A percentile compares a stretch with the other conserved stretches of the same genome.
Evolutionary conservation across 2,113 vertebrate species (phyloP).

Genomic region (Columbina picui): DNA sequence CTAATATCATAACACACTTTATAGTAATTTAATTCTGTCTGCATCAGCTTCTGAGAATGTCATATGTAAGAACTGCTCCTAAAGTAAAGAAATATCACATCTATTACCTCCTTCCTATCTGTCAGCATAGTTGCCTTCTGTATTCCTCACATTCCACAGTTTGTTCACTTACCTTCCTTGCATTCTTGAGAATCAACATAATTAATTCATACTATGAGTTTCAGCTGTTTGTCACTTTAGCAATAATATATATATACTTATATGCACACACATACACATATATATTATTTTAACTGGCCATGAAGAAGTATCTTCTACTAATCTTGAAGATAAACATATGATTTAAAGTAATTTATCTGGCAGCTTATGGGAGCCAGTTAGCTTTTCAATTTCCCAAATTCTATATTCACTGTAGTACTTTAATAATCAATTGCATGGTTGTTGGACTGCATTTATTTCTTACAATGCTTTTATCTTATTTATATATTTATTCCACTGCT

Average conservation of each 20-base stretch:
- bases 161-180: not conserved
- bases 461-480: constrained; percentile 29
- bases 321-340: not conserved
- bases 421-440: constrained; percentile 17
- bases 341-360: not conserved
- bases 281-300: not conserved
- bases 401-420: not conserved
- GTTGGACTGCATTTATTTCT: constrained; percentile 5
- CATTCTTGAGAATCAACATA: not conserved
- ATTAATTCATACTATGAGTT: not conserved
- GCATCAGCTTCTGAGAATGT: not conserved
- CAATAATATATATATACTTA: not conserved
- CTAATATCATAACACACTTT: not conserved
- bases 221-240: not conserved
- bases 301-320: not conserved
- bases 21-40: not conserved
- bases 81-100: not conserved
- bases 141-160: not conserved
- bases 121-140: not conserved
- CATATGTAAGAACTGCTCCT: not conserved
- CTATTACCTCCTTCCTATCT: not conserved
- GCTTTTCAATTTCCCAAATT: not conserved
- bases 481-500: constrained; percentile 27
- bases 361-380: not conserved
- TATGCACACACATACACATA: not conserved